Conservation (phyloP, 2,113 vertebrate species). For the Tragelaphus scriptus region DNA sequence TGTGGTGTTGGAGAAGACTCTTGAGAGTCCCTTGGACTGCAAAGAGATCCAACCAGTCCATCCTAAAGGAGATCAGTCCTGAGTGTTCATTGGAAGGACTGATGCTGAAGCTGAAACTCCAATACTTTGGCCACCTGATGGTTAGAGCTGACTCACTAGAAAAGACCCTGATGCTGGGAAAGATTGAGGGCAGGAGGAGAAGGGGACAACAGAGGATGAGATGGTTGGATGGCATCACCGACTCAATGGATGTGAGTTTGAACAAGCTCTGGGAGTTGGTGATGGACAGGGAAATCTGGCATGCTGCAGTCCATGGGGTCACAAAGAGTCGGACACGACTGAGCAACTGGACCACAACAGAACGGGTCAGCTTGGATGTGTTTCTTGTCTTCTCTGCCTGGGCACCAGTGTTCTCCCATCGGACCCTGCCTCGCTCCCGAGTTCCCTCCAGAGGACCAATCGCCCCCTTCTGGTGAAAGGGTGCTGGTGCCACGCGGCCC, state of each 20-base stretch:
- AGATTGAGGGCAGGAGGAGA: background rate
- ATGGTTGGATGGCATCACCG: background rate
- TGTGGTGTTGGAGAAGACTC: background rate
- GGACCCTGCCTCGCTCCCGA: background rate
- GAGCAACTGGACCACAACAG: background rate
- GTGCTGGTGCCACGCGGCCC: background rate
- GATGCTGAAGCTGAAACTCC: background rate
- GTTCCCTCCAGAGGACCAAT: background rate
- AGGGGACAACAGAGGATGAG: background rate
- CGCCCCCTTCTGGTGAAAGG: too few relatives aligned
- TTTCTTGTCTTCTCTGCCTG: background rate
- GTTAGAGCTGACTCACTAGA: background rate
- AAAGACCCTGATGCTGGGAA: background rate
- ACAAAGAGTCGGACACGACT: accelerated
- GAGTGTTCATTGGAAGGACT: background rate
- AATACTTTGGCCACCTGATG: background rate
- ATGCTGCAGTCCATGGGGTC: background rate
- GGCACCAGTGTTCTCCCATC: background rate
- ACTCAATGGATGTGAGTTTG: background rate
- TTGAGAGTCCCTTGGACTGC: background rate
- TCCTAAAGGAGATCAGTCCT: background rate
- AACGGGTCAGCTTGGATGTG: accelerated
- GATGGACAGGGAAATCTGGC: background rate
- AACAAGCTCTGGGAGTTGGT: background rate
- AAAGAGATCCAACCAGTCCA: background rate